Percentiles rank a stretch among this genome's conserved stretches.
Conservation (phyloP, 2,113 vertebrate species). For the Ascaphus truei region DNA sequence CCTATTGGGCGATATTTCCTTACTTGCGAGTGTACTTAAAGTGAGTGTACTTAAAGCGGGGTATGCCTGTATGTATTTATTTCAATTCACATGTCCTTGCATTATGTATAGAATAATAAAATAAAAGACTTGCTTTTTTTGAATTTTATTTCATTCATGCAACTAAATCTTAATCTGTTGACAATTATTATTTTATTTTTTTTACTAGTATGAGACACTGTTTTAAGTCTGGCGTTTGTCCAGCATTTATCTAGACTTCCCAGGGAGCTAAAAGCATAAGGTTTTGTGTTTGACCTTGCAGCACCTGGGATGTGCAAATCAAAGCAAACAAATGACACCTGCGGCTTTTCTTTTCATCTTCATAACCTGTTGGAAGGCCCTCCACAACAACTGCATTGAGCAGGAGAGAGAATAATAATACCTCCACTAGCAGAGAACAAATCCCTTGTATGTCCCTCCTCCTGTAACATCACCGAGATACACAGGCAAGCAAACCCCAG, state of each 20-base stretch:
- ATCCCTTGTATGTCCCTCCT: neutral
- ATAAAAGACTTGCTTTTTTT: conserved; percentile 1
- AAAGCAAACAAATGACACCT: conserved; percentile 29
- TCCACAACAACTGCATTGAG: neutral
- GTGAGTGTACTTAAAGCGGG: no score
- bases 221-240: conserved; percentile 31
- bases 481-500: neutral
- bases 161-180: conserved; percentile 24
- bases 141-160: neutral
- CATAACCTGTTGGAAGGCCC: neutral
- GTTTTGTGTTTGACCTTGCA: conserved; percentile 27
- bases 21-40: no score
- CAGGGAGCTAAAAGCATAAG: conserved; percentile 29
- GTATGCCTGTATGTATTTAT: no score
- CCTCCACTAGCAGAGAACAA: neutral
- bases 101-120: no score
- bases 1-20: no score
- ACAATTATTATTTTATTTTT: conserved; percentile 26
- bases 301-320: conserved; percentile 21
- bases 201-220: conserved; percentile 21
- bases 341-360: conserved; percentile 11
- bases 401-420: neutral
- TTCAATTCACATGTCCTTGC: no score
- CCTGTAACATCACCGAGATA: neutral
- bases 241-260: conserved; percentile 25